Conservation (phyloP, 2,113 vertebrate genomes). For the Sclerurus mexicanus region DNA sequence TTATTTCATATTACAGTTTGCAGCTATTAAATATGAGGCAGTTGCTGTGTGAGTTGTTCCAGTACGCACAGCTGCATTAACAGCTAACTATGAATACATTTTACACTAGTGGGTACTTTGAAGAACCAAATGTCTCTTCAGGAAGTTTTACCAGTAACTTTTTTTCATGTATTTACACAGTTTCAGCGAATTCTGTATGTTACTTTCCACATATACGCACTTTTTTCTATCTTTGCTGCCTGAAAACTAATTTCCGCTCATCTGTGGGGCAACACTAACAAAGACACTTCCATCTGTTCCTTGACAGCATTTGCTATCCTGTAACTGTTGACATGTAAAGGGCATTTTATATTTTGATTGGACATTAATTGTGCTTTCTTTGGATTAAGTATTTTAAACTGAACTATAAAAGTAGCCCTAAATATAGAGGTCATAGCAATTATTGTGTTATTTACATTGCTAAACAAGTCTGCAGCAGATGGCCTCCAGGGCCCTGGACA, state of each 20-base stretch:
- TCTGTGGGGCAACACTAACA: slow-evolving; percentile 51
- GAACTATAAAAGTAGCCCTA: slow-evolving; percentile 44
- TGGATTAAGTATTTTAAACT: slow-evolving; percentile 58
- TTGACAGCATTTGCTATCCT: background rate
- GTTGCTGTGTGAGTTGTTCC: slow-evolving; percentile 56
- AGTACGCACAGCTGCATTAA: slow-evolving; percentile 63
- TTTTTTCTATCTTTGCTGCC: slow-evolving; percentile 2
- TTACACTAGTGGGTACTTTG: slow-evolving; percentile 23
- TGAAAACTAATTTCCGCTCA: slow-evolving; percentile 47
- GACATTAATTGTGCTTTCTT: slow-evolving; percentile 54
- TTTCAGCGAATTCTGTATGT: background rate
- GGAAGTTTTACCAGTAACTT: slow-evolving; percentile 28
- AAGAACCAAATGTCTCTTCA: slow-evolving; percentile 49
- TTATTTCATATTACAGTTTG: slow-evolving; percentile 60
- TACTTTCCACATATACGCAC: background rate
- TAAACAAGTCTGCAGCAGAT: slow-evolving; percentile 47
- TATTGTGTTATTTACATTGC: slow-evolving; percentile 61
- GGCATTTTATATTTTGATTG: slow-evolving; percentile 66
- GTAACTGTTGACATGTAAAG: slow-evolving; percentile 44
- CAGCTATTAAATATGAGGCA: slow-evolving; percentile 54
- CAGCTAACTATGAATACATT: slow-evolving; percentile 53
- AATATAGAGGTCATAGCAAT: slow-evolving; percentile 60
- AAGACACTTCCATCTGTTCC: slow-evolving; percentile 45
- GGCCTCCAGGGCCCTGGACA: slow-evolving; percentile 19
- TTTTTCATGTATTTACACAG: slow-evolving; percentile 5